phyloP scores from a whole-genome alignment of 1,140 invertebrate species.

The Ephestia elutella region DNA sequence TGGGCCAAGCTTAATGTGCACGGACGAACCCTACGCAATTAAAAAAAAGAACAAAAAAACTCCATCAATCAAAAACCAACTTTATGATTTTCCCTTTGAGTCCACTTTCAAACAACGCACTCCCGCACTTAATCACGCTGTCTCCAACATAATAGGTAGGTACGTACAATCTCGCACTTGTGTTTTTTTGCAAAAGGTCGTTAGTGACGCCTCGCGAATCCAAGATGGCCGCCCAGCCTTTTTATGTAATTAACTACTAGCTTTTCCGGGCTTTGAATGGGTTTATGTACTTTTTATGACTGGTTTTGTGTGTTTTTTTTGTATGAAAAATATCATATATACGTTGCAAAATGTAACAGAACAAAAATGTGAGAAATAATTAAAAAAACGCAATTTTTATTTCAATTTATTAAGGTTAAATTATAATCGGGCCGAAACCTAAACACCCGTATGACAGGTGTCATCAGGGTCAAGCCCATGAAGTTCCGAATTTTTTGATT shows the following conservation, averaged over 20 bases:
- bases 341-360: too few relatives aligned
- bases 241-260: constrained; percentile 24
- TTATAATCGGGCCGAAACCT: too few relatives aligned
- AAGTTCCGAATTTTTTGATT: too few relatives aligned
- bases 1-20: constrained; percentile 47
- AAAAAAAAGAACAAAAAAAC: constrained; percentile 43
- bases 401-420: too few relatives aligned
- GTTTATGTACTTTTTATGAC: constrained; percentile 5
- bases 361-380: too few relatives aligned
- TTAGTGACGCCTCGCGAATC: constrained; percentile 63
- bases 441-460: too few relatives aligned
- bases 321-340: too few relatives aligned
- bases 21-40: constrained; percentile 46
- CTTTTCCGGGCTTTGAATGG: constrained; percentile 19
- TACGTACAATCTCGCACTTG: constrained; percentile 66
- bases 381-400: too few relatives aligned
- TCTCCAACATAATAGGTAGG: constrained; percentile 65
- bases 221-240: constrained; percentile 54
- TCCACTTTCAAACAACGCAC: constrained; percentile 22
- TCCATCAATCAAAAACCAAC: constrained; percentile 23
- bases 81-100: constrained; percentile 25
- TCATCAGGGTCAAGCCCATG: too few relatives aligned
- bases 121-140: constrained; percentile 59
- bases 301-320: background rate
- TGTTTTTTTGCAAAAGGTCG: constrained; percentile 53